Conservation (phyloP, 2,888 invertebrate species). For the Physocephala rufipes region DNA sequence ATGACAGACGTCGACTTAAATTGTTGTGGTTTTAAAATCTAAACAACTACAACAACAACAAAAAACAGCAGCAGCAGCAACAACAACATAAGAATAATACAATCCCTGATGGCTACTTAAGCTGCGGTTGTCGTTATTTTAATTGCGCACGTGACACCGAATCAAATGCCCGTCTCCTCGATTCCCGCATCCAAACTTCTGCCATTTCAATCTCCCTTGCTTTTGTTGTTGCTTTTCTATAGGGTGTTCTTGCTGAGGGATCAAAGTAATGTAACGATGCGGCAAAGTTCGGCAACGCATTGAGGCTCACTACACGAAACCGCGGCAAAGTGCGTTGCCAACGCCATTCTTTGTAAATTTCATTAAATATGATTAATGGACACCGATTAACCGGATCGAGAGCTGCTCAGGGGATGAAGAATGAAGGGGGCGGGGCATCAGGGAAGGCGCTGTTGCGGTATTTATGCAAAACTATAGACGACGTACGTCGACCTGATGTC, state of each 20-base stretch:
- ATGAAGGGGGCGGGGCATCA: background rate
- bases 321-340: background rate
- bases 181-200: slow-evolving; percentile 49
- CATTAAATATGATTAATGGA: slow-evolving; percentile 64
- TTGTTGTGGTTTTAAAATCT: slow-evolving; percentile 6
- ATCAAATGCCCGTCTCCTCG: slow-evolving; percentile 6
- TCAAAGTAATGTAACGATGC: background rate
- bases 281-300: background rate
- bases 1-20: slow-evolving; percentile 20
- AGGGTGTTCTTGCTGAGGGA: background rate
- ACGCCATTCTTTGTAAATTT: slow-evolving; percentile 52
- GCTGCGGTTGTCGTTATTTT: slow-evolving; percentile 52
- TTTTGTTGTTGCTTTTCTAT: too few relatives aligned
- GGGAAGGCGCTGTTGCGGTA: slow-evolving; percentile 17
- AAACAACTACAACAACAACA: slow-evolving; percentile 1
- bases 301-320: background rate
- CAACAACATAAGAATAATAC: too few relatives aligned
- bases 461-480: slow-evolving; percentile 36
- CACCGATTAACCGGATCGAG: slow-evolving; percentile 54
- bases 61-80: background rate
- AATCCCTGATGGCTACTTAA: slow-evolving; percentile 10
- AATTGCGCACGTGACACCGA: slow-evolving; percentile 60
- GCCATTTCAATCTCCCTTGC: too few relatives aligned
- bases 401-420: too few relatives aligned
- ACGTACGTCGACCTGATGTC: slow-evolving; percentile 19